phyloP scores from a whole-genome alignment of 2,888 invertebrate species.

The Altica lythri region DNA sequence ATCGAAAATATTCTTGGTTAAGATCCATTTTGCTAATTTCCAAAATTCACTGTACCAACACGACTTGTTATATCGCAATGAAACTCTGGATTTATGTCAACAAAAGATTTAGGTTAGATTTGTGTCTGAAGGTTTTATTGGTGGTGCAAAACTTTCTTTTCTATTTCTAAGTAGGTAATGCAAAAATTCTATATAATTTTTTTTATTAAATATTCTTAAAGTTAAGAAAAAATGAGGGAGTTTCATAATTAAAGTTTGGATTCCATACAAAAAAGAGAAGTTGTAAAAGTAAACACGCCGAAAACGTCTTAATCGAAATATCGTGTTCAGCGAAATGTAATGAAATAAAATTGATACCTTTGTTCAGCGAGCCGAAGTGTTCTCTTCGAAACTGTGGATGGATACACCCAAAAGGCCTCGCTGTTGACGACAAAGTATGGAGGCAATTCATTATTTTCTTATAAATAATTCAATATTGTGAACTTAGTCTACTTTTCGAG shows the following conservation, averaged over 20 bases:
- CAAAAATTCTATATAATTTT: neutral
- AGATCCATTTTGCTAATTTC: too few species aligned
- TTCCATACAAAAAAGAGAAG: slow-evolving; percentile 15
- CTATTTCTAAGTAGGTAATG: too few species aligned
- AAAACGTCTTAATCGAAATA: slow-evolving; percentile 24
- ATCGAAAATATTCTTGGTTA: too few species aligned
- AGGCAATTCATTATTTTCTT: slow-evolving; percentile 27
- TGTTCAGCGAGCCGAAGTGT: slow-evolving; percentile 20
- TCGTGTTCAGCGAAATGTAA: slow-evolving; percentile 22
- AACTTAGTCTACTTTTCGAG: slow-evolving; percentile 29
- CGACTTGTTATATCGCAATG: too few species aligned
- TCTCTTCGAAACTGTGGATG: slow-evolving; percentile 3
- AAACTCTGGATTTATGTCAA: too few species aligned
- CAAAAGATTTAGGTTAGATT: too few species aligned
- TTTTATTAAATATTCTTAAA: slow-evolving; percentile 11
- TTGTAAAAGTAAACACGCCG: slow-evolving; percentile 14
- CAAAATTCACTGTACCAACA: too few species aligned
- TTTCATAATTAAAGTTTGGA: slow-evolving; percentile 16
- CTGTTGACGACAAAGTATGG: slow-evolving; percentile 9
- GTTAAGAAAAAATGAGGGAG: neutral
- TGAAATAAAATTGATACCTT: slow-evolving; percentile 26
- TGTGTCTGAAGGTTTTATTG: too few species aligned
- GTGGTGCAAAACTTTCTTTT: too few species aligned
- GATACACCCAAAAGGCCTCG: slow-evolving; percentile 14
- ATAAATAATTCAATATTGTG: slow-evolving; percentile 27